These are phyloP conservation scores for Eulemur albifrons DNA, from an alignment of 2,797 vertebrate species.

Conservation along the genomic window DNA sequence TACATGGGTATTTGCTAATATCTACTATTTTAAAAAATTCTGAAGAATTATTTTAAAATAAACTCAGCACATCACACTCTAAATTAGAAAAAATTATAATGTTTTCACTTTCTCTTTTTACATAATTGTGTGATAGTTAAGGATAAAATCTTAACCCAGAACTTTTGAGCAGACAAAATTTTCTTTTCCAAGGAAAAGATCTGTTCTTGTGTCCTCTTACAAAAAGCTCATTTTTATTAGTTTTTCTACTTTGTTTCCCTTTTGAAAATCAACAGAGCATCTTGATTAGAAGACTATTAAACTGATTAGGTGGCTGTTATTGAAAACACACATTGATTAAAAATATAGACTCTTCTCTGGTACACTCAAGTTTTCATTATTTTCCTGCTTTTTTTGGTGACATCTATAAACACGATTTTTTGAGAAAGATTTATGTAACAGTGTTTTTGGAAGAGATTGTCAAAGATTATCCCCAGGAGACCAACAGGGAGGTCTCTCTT, in stretches of 20 bases:
- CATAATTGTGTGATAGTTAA: conserved; percentile 4
- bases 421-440: conserved; percentile 44
- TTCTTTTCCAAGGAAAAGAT: conserved; percentile 11
- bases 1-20: conserved; percentile 58
- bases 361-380: conserved; percentile 21
- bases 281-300: conserved; percentile 54
- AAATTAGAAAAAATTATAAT: not conserved
- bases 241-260: conserved; percentile 43
- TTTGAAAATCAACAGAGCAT: conserved; percentile 55
- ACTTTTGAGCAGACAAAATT: conserved; percentile 4
- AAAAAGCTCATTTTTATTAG: conserved; percentile 30
- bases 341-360: conserved; percentile 39
- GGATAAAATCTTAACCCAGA: conserved; percentile 12
- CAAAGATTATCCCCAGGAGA: conserved; percentile 33
- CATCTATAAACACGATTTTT: conserved; percentile 26
- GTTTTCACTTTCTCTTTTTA: conserved; percentile 46
- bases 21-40: conserved; percentile 37
- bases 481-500: conserved; percentile 52
- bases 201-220: not conserved
- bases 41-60: conserved; percentile 49
- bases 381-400: not conserved
- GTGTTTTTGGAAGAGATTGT: conserved; percentile 56
- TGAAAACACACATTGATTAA: conserved; percentile 61
- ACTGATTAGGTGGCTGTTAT: conserved; percentile 46
- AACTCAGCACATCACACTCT: not conserved